phyloP scores from a whole-genome alignment of 2,797 vertebrate species.

The Erethizon dorsatum region DNA sequence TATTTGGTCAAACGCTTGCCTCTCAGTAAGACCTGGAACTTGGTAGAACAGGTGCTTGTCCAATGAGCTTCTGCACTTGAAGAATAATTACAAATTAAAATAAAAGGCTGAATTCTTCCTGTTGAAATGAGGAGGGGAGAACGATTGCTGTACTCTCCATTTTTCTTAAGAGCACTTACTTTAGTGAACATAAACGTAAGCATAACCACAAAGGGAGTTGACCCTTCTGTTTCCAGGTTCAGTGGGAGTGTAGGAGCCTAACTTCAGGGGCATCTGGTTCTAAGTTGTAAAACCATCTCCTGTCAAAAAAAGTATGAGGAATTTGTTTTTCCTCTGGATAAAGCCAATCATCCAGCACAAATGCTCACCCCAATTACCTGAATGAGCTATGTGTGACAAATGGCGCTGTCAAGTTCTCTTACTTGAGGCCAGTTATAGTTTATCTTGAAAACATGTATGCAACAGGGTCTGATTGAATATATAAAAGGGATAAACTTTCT shows the following conservation, averaged over 20 bases:
- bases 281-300: neutral
- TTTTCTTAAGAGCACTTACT: neutral
- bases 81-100: neutral
- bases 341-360: neutral
- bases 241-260: neutral
- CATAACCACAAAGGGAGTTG: neutral
- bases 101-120: neutral
- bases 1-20: neutral
- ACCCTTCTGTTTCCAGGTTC: rapidly evolving
- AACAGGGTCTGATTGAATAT: neutral
- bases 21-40: neutral
- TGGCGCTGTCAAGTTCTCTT: neutral
- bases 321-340: neutral
- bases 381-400: neutral
- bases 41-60: too few species aligned
- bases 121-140: neutral
- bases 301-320: neutral
- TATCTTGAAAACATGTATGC: neutral
- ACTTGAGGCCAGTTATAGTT: neutral
- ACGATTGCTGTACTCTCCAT: neutral
- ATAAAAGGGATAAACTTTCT: neutral
- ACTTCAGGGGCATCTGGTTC: neutral
- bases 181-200: neutral
- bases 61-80: neutral
- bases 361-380: neutral